Evolutionary conservation across 2,797 vertebrate species (phyloP).

Genomic region (Tiaroga cobitis): DNA sequence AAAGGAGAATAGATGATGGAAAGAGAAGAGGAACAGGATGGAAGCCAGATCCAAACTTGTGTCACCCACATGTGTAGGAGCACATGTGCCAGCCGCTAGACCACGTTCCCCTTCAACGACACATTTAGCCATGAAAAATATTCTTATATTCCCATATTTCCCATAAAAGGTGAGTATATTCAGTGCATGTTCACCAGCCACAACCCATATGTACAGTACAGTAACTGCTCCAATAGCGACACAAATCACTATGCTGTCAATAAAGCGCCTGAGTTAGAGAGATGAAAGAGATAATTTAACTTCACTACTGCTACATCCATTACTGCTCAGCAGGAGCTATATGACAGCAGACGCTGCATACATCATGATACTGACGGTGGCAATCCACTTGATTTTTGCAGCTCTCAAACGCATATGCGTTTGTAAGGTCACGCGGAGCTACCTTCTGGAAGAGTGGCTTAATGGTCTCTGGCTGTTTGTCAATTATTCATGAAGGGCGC

Average conservation of each 20-base stretch:
- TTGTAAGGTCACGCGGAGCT: slow-evolving; percentile 61
- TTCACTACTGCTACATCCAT: slow-evolving; percentile 11
- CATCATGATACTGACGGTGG: background rate
- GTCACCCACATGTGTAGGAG: background rate
- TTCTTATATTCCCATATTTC: slow-evolving; percentile 32
- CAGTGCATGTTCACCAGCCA: slow-evolving; percentile 48
- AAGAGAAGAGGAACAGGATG: background rate
- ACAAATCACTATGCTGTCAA: slow-evolving; percentile 51
- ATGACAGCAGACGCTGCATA: slow-evolving; percentile 31
- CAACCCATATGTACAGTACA: slow-evolving; percentile 45
- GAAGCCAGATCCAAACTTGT: background rate
- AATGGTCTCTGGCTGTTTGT: slow-evolving; percentile 70
- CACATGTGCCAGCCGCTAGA: background rate
- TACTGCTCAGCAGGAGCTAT: slow-evolving; percentile 25
- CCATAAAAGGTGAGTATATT: slow-evolving; percentile 31
- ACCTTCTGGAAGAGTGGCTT: slow-evolving; percentile 67
- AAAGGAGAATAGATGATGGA: background rate
- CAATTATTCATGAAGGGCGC: slow-evolving; percentile 77
- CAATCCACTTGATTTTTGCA: background rate
- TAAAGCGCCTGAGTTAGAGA: slow-evolving; percentile 28
- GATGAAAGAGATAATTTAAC: slow-evolving; percentile 47
- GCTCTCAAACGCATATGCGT: background rate
- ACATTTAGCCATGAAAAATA: background rate
- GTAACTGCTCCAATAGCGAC: slow-evolving; percentile 42
- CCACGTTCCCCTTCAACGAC: background rate